Evolutionary conservation across 2,888 invertebrate species (phyloP).

Genomic region (Melanostoma mellinum): DNA sequence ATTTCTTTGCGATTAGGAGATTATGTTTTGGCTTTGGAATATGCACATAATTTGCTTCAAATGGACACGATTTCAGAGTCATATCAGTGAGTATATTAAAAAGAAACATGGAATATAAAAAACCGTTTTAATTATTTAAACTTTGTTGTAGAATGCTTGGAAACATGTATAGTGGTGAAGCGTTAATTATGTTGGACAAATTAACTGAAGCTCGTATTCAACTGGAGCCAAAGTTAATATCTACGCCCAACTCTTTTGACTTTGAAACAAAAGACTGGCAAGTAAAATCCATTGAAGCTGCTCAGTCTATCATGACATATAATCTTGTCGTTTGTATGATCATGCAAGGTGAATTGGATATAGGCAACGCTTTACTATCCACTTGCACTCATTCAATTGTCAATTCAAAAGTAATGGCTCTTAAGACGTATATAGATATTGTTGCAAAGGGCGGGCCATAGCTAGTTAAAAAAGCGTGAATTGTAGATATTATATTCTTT

Average conservation of each 20-base stretch:
- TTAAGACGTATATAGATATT: slow-evolving; percentile 85
- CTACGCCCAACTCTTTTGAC: slow-evolving; percentile 83
- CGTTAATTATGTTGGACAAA: slow-evolving; percentile 90
- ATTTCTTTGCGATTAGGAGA: slow-evolving; percentile 93
- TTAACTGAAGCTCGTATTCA: slow-evolving; percentile 92
- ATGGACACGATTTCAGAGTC: slow-evolving; percentile 88
- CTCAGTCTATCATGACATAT: slow-evolving; percentile 88
- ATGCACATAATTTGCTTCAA: slow-evolving; percentile 88
- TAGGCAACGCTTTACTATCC: slow-evolving; percentile 81
- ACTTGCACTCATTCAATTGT: slow-evolving; percentile 80
- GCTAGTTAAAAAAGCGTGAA: slow-evolving; percentile 12
- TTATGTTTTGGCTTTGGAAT: slow-evolving; percentile 89
- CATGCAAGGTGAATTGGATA: slow-evolving; percentile 88
- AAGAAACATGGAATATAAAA: not conserved
- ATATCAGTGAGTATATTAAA: slow-evolving; percentile 84
- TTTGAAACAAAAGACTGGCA: slow-evolving; percentile 83
- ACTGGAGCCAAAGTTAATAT: slow-evolving; percentile 89
- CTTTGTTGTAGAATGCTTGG: slow-evolving; percentile 86
- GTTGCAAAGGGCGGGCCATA: slow-evolving; percentile 80
- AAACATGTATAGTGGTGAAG: slow-evolving; percentile 95
- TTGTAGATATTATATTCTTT: slow-evolving; percentile 56
- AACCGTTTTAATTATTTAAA: slow-evolving; percentile 76
- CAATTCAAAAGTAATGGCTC: slow-evolving; percentile 76
- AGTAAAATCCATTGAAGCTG: slow-evolving; percentile 84
- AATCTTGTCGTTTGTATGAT: slow-evolving; percentile 90